Conservation (phyloP, 2,888 invertebrate species). For the Pseudolycoriella hygida region DNA sequence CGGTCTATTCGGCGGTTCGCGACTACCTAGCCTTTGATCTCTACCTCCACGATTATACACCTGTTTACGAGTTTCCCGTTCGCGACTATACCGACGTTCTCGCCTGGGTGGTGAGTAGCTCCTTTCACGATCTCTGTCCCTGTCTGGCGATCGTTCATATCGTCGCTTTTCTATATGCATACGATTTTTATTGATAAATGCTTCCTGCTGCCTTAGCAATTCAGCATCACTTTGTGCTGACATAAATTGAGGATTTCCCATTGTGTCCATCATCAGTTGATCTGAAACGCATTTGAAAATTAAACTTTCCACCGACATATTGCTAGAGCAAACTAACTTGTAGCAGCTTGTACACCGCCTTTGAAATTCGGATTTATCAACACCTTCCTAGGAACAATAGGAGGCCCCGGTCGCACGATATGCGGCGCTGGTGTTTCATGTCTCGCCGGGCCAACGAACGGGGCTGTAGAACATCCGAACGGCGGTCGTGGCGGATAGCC, state of each 20-base stretch:
- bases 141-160: conserved; percentile 21
- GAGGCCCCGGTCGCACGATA: background rate
- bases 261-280: conserved; percentile 28
- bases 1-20: conserved; percentile 12
- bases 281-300: conserved; percentile 9
- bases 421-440: background rate
- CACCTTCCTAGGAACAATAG: conserved; percentile 19
- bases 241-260: conserved; percentile 19
- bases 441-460: conserved; percentile 5
- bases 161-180: conserved; percentile 28
- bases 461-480: background rate
- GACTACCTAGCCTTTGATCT: conserved; percentile 10
- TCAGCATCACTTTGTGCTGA: conserved; percentile 26
- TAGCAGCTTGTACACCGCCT: conserved; percentile 29
- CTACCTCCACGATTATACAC: conserved; percentile 11
- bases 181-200: conserved; percentile 28
- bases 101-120: conserved; percentile 24
- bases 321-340: conserved; percentile 13
- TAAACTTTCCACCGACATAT: no score
- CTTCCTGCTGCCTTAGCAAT: conserved; percentile 27
- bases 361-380: conserved; percentile 30
- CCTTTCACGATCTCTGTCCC: conserved; percentile 16
- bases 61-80: conserved; percentile 9
- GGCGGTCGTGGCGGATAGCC: background rate
- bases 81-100: conserved; percentile 3